phyloP scores from a whole-genome alignment of 2,797 vertebrate genomes.

The Ctenopoma multispine region DNA sequence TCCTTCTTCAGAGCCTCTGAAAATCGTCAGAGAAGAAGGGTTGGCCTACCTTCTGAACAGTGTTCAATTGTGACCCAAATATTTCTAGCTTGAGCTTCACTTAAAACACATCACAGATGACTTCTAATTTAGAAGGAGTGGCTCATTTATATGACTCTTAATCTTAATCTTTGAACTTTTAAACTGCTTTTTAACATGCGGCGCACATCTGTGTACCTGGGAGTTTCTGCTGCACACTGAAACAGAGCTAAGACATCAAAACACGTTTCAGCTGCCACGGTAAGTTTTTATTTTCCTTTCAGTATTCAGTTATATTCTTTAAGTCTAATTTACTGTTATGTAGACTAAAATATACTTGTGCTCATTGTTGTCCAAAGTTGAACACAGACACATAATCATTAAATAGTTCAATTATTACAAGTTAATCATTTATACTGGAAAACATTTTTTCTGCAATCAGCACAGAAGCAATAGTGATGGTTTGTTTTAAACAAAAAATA shows the following conservation, averaged over 20 bases:
- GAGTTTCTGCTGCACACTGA: conserved; percentile 16
- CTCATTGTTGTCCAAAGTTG: neutral
- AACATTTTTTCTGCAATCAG: neutral
- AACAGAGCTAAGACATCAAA: conserved; percentile 17
- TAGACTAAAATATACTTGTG: neutral
- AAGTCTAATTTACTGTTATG: neutral
- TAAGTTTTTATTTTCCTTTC: conserved; percentile 37
- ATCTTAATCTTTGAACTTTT: neutral
- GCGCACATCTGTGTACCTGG: conserved; percentile 1
- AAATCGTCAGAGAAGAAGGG: conserved; percentile 32
- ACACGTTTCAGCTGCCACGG: conserved; percentile 39
- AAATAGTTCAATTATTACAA: neutral
- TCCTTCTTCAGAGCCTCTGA: conserved; percentile 61
- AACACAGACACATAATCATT: neutral
- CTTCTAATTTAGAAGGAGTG: neutral
- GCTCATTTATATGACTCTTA: neutral
- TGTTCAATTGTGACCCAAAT: neutral
- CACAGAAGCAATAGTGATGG: neutral
- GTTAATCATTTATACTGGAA: neutral
- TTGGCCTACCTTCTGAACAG: conserved; percentile 23
- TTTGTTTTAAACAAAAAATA: neutral
- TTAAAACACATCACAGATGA: neutral
- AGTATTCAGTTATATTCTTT: no score
- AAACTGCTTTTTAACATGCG: conserved; percentile 12
- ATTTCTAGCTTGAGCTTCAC: conserved; percentile 1